phyloP scores from a whole-genome alignment of 1,140 invertebrate species.

The Radopholus similis region DNA sequence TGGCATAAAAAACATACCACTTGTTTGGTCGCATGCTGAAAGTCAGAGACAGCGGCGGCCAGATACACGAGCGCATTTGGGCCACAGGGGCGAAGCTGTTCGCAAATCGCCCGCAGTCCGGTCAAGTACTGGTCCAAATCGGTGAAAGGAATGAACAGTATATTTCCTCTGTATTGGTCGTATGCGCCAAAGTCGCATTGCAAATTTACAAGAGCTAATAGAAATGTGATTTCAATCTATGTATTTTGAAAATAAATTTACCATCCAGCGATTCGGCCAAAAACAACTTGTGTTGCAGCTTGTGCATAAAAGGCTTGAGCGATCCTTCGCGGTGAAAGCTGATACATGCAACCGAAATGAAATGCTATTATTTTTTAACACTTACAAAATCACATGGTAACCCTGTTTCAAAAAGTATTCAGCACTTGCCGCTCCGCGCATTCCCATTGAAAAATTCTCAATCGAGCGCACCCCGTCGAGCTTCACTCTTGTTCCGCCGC shows the following conservation, averaged over 20 bases:
- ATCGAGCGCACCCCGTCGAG: conserved; percentile 93
- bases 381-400: conserved; percentile 67
- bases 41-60: conserved; percentile 96
- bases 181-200: conserved; percentile 24
- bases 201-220: conserved; percentile 67
- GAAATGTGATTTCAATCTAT: conserved; percentile 64
- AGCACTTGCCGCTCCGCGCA: conserved; percentile 82
- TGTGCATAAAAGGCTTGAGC: conserved; percentile 80
- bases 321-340: conserved; percentile 70
- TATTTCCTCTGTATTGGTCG: conserved; percentile 15
- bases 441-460: conserved; percentile 80
- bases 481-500: conserved; percentile 93
- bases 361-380: neutral
- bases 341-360: neutral
- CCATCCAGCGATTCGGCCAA: too few relatives aligned
- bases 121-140: conserved; percentile 85
- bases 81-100: conserved; percentile 70
- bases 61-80: conserved; percentile 78
- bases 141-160: conserved; percentile 61
- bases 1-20: conserved; percentile 69
- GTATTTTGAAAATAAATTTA: too few relatives aligned
- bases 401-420: conserved; percentile 85
- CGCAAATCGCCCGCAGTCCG: conserved; percentile 75
- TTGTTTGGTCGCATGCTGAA: conserved; percentile 86
- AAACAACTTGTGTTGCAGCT: conserved; percentile 78